phyloP scores from a whole-genome alignment of 1,140 invertebrate genomes.

The Drosophila arizonae region DNA sequence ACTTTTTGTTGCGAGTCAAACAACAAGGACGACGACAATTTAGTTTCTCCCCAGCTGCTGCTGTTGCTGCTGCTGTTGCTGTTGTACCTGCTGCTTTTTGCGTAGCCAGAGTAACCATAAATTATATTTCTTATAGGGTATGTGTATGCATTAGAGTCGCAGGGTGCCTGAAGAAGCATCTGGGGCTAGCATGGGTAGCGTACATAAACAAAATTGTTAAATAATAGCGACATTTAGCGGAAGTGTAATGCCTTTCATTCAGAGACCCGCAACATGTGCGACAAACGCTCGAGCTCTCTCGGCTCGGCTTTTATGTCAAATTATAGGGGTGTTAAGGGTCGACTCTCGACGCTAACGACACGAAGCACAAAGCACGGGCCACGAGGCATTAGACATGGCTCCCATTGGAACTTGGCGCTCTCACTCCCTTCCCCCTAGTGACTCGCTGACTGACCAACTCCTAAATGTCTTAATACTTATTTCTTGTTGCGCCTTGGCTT shows the following conservation, averaged over 20 bases:
- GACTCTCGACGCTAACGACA: slow-evolving; percentile 20
- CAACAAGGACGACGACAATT: slow-evolving; percentile 61
- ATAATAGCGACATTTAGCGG: slow-evolving; percentile 79
- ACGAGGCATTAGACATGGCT: too few species aligned
- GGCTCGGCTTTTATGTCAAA: slow-evolving; percentile 57
- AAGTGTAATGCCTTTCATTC: slow-evolving; percentile 70
- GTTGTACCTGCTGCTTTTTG: not conserved
- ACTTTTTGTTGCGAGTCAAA: slow-evolving; percentile 60
- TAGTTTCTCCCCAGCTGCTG: slow-evolving; percentile 44
- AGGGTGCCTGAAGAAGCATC: not conserved
- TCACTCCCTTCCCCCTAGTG: not conserved
- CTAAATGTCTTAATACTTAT: slow-evolving; percentile 70
- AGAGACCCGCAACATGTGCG: slow-evolving; percentile 61
- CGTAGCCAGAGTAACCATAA: slow-evolving; percentile 71
- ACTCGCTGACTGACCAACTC: slow-evolving; percentile 29
- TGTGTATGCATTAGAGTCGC: not conserved
- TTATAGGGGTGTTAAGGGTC: slow-evolving; percentile 63
- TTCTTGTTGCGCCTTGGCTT: slow-evolving; percentile 22
- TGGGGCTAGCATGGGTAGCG: slow-evolving; percentile 41
- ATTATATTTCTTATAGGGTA: slow-evolving; percentile 58
- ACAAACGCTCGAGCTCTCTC: slow-evolving; percentile 62
- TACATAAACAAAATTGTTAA: slow-evolving; percentile 77
- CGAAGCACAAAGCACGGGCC: too few species aligned
- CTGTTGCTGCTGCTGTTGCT: too few species aligned
- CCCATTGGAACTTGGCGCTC: not conserved